These are phyloP conservation scores for Teleogryllus occipitalis DNA, from an alignment of 1,140 invertebrate genomes.

Conservation along the genomic window DNA sequence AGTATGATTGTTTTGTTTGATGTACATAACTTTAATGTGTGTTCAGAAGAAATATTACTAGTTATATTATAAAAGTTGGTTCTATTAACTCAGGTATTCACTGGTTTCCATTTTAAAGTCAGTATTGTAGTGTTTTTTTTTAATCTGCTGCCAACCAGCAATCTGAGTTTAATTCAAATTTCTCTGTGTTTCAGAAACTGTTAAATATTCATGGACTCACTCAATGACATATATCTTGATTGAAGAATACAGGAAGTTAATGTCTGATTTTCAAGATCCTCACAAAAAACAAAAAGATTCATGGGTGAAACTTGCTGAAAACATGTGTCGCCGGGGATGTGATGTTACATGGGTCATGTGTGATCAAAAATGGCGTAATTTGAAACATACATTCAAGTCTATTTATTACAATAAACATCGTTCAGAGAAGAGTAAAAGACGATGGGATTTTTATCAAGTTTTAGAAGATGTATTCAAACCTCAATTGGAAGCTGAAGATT, in stretches of 20 bases:
- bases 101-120: neutral
- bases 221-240: slow-evolving; percentile 9
- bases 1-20: too few relatives aligned
- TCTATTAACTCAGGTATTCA: too few relatives aligned
- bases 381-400: slow-evolving; percentile 6
- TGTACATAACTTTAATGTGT: too few relatives aligned
- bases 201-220: slow-evolving; percentile 8
- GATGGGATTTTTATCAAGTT: slow-evolving; percentile 8
- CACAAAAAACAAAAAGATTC: slow-evolving; percentile 12
- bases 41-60: too few relatives aligned
- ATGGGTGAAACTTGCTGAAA: neutral
- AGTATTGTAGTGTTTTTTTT: neutral
- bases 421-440: neutral
- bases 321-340: slow-evolving; percentile 3
- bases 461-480: neutral
- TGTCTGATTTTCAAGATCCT: slow-evolving; percentile 2
- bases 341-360: slow-evolving; percentile 9
- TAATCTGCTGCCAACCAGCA: neutral
- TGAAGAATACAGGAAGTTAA: slow-evolving; percentile 9
- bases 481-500: neutral
- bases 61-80: too few relatives aligned
- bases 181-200: neutral
- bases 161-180: neutral
- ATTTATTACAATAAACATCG: neutral
- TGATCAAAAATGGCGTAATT: slow-evolving; percentile 2